Evolutionary conservation across 2,888 invertebrate genomes (phyloP), one percentile per base, ranked within the genome.

Genomic region (Hirtodrosophila duncani): DNA sequence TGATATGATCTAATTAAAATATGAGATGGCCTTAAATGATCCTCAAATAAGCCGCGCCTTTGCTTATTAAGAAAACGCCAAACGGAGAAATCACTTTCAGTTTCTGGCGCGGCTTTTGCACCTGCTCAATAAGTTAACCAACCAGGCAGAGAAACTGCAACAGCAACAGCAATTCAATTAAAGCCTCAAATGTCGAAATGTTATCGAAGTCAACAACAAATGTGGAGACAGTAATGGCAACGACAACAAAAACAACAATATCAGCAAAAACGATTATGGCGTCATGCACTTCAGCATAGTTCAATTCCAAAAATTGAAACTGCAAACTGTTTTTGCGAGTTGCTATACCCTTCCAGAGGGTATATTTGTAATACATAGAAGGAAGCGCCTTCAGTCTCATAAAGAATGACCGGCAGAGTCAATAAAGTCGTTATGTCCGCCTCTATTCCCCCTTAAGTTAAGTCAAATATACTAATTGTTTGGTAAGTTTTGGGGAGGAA

Each of bases 81-180:
- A 20, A 16, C 14, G 6, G 8, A 30, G 17, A 7, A 16, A 17
- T 46, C 39, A 45, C 45, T 45, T 45, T 45, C 45, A 16, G 9
- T 45, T 37, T 45, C 14, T 2, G n/a, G 10, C 7, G 18, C 23
- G 21, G 31, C 21, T 36, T 8, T 20, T 48, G 61, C 64, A 67
- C 56, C 64, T 67, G 64, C 44, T 17, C 1, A 18, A 34, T 11
- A 4, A 9, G n/a, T n/a, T n/a, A n/a, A n/a, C 4, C 30, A 30
- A 6, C 3, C 18, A 20, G 24, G 24, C 24, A 10, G 9, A 10
- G 24, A 9, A 26, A 10, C 24, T 10, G 24, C 10, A 26, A 14
- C 46, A 48, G 42, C 53, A 21, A 13, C 8, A 43, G 71, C 68
- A 64, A 77, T 67, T 70, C 75, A 79, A 72, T 69, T 79, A 59